phyloP scores from a whole-genome alignment of 2,113 vertebrate genomes.

The Pollimyrus isidori region DNA sequence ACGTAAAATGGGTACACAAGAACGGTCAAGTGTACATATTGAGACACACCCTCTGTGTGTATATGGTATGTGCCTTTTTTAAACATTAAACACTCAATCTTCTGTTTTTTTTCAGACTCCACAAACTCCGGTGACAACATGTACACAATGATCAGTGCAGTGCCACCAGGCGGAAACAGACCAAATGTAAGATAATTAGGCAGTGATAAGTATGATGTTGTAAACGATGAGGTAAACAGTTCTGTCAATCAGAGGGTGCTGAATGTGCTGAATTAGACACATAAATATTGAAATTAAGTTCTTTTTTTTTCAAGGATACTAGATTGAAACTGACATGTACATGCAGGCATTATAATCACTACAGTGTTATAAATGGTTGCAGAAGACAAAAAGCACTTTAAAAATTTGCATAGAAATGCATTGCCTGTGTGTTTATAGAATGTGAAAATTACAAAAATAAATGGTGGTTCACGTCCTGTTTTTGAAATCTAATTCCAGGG shows the following conservation, averaged over 20 bases:
- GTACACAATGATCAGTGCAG: conserved; percentile 97
- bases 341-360: not conserved
- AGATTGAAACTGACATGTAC: not conserved
- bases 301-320: not conserved
- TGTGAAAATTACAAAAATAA: not conserved
- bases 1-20: not conserved
- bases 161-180: conserved; percentile 86
- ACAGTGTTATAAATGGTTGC: not conserved
- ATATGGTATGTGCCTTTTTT: not conserved
- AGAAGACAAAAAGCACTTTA: not conserved
- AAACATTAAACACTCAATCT: not conserved
- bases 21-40: not conserved
- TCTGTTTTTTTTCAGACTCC: conserved; percentile 74
- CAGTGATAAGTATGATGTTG: not conserved
- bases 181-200: conserved; percentile 74
- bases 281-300: not conserved
- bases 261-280: not conserved
- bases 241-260: not conserved
- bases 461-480: not conserved
- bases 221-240: not conserved
- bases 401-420: not conserved
- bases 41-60: not conserved
- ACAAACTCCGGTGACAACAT: conserved; percentile 98
- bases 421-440: not conserved
- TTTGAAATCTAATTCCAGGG: not conserved